Conservation (phyloP, 2,113 vertebrate species). For the Sebastes fasciatus region DNA sequence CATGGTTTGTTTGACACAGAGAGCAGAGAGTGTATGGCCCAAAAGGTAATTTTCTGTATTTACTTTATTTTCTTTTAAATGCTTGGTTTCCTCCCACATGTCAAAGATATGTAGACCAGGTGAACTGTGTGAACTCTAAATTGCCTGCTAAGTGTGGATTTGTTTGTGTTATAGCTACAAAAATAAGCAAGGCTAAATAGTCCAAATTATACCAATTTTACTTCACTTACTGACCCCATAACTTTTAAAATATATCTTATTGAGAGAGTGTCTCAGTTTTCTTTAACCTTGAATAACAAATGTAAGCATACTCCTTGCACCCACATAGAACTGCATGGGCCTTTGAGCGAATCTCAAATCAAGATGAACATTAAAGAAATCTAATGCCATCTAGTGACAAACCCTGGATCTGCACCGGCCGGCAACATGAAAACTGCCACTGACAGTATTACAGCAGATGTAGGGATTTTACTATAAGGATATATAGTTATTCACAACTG, state of each 20-base stretch:
- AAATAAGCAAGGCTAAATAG: background rate
- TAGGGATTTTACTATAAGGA: background rate
- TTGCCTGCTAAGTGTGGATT: slow-evolving; percentile 32
- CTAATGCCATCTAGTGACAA: slow-evolving; percentile 12
- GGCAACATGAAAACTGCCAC: background rate
- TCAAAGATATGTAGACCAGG: slow-evolving; percentile 39
- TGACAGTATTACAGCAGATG: background rate
- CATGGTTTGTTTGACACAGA: slow-evolving; percentile 59
- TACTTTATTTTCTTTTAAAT: slow-evolving; percentile 58
- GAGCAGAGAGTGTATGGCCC: slow-evolving; percentile 44
- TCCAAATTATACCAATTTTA: background rate
- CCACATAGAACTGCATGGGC: background rate
- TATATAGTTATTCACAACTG: background rate
- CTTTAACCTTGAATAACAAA: background rate
- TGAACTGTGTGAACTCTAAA: slow-evolving; percentile 55
- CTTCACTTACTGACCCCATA: background rate
- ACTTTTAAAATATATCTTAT: background rate
- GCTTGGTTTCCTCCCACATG: slow-evolving; percentile 51
- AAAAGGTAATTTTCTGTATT: slow-evolving; percentile 64
- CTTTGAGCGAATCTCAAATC: background rate
- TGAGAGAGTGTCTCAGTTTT: background rate
- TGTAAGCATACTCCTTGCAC: background rate
- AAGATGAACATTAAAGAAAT: background rate
- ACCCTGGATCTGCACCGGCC: background rate
- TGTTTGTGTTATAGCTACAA: slow-evolving; percentile 36